Evolutionary conservation across 2,113 vertebrate genomes (phyloP).

Genomic region (Anoplopoma fimbria): DNA sequence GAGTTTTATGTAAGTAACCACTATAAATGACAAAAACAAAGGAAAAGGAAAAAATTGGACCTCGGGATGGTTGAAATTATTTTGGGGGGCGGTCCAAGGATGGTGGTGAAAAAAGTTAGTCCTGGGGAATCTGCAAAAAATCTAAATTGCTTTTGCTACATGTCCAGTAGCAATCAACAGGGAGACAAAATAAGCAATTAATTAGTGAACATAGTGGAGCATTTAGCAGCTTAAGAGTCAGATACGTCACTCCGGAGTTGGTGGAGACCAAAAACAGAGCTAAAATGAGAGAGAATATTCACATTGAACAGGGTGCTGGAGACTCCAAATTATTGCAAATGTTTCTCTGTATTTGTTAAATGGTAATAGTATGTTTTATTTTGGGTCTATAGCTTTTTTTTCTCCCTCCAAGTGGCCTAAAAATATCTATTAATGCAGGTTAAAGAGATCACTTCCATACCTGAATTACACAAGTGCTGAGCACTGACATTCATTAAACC

Average conservation of each 20-base stretch:
- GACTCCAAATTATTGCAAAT: too few species aligned
- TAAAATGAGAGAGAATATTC: background rate
- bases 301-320: background rate
- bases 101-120: too few species aligned
- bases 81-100: too few species aligned
- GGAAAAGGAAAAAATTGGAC: too few species aligned
- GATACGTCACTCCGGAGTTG: background rate
- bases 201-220: background rate
- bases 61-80: too few species aligned
- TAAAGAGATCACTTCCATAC: background rate
- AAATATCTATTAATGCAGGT: background rate
- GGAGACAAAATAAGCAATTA: background rate
- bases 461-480: conserved; percentile 19
- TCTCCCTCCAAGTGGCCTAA: background rate
- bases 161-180: background rate
- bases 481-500: conserved; percentile 45
- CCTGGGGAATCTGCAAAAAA: background rate
- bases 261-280: background rate
- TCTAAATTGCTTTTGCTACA: background rate
- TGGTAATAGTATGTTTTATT: too few species aligned
- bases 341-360: too few species aligned
- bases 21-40: too few species aligned
- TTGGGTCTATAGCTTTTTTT: background rate
- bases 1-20: too few species aligned
- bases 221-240: background rate